A percentile compares a stretch with the other conserved stretches of the same genome.
These are phyloP conservation scores for Alca torda DNA, from an alignment of 2,797 vertebrate genomes.

Conservation along the genomic window DNA sequence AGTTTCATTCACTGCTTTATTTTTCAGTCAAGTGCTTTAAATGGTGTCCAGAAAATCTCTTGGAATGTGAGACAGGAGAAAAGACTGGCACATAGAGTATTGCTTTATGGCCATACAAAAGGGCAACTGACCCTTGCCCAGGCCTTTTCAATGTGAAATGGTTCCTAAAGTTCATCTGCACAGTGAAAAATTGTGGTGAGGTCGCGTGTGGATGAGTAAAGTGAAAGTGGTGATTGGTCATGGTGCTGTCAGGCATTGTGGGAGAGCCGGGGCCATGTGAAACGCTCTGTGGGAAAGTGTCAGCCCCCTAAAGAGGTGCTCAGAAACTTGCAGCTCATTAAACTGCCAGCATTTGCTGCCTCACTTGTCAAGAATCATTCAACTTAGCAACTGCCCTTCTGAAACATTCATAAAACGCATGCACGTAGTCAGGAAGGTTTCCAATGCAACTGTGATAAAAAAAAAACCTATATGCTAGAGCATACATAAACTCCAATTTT, in stretches of 20 bases:
- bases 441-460: background rate
- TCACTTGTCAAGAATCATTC: constrained; percentile 83
- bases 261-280: constrained; percentile 74
- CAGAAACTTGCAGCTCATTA: constrained; percentile 82
- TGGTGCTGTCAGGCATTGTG: constrained; percentile 88
- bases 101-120: constrained; percentile 91
- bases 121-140: constrained; percentile 81
- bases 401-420: constrained; percentile 70
- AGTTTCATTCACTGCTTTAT: constrained; percentile 94
- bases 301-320: constrained; percentile 87
- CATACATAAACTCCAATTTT: background rate
- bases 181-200: constrained; percentile 95
- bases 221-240: constrained; percentile 95
- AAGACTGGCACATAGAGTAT: constrained; percentile 81
- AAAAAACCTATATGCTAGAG: background rate
- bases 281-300: constrained; percentile 97
- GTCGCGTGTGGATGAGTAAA: constrained; percentile 96
- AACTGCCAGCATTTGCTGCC: constrained; percentile 84
- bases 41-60: constrained; percentile 83
- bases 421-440: background rate
- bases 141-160: constrained; percentile 78
- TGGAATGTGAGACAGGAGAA: constrained; percentile 90
- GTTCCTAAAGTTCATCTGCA: constrained; percentile 90
- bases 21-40: constrained; percentile 91
- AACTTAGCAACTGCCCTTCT: constrained; percentile 69